phyloP scores from a whole-genome alignment of 2,888 invertebrate genomes.

The Chydorus sphaericus region DNA sequence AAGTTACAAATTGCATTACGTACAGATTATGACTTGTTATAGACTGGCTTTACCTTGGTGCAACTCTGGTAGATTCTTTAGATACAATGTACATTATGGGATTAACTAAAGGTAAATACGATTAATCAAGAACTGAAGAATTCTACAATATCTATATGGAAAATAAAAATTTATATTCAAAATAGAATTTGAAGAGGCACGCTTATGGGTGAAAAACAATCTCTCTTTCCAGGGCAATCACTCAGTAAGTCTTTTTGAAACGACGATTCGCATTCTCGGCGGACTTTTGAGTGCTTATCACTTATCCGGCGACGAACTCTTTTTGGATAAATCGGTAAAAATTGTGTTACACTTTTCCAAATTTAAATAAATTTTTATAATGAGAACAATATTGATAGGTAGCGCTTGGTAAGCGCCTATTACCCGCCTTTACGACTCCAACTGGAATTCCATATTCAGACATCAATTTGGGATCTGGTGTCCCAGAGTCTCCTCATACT shows the following conservation, averaged over 20 bases:
- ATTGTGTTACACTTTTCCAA: too few relatives aligned
- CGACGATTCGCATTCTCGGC: conserved; percentile 84
- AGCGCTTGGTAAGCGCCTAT: conserved; percentile 70
- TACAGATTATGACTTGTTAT: too few relatives aligned
- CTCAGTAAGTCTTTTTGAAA: conserved; percentile 94
- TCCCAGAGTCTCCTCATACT: conserved; percentile 75
- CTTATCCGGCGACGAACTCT: conserved; percentile 67
- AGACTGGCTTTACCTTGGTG: conserved; percentile 84
- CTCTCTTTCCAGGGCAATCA: conserved; percentile 69
- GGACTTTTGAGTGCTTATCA: conserved; percentile 83
- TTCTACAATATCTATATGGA: too few relatives aligned
- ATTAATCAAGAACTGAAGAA: too few relatives aligned
- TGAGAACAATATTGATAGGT: conserved; percentile 55
- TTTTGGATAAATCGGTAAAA: conserved; percentile 67
- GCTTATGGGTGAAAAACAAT: conserved; percentile 69
- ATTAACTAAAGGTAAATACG: conserved; percentile 62
- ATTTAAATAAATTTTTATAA: too few relatives aligned
- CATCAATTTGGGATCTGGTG: conserved; percentile 76
- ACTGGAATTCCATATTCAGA: conserved; percentile 91
- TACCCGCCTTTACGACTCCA: conserved; percentile 74
- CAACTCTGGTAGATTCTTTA: conserved; percentile 88
- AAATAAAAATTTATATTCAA: conserved; percentile 8
- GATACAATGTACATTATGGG: conserved; percentile 97
- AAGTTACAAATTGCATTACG: too few relatives aligned
- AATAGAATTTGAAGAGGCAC: conserved; percentile 72